phyloP scores from a whole-genome alignment of 2,888 invertebrate genomes.

The Horisme vitalbata region DNA sequence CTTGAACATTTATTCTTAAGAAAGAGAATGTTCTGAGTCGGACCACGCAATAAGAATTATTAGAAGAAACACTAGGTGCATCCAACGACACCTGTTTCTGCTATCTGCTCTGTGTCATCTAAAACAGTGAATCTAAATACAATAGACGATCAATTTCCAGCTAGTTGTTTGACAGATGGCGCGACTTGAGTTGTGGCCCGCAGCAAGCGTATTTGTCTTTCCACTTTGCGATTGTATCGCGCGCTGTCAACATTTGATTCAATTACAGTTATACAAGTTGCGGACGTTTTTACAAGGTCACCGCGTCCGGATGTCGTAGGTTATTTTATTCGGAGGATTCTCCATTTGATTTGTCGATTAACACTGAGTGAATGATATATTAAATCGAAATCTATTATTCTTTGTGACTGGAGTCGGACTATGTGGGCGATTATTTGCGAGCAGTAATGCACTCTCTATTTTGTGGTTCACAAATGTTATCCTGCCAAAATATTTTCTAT shows the following conservation, averaged over 20 bases:
- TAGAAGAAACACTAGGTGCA: no score
- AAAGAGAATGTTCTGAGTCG: no score
- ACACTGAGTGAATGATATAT: constrained; percentile 3
- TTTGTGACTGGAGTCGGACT: not conserved
- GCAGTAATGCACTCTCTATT: no score
- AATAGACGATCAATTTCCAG: constrained; percentile 6
- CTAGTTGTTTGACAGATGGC: constrained; percentile 15
- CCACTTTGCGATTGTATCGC: constrained; percentile 5
- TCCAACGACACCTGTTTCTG: no score
- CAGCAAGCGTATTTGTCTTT: constrained; percentile 6
- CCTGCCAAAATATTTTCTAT: not conserved
- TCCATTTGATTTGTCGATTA: constrained; percentile 2
- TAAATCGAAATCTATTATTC: constrained; percentile 6
- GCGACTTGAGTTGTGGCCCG: constrained; percentile 4
- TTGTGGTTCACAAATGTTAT: not conserved
- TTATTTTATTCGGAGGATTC: constrained; percentile 21
- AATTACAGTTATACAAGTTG: constrained; percentile 21
- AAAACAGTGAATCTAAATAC: constrained; percentile 13
- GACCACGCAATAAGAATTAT: no score
- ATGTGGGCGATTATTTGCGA: not conserved
- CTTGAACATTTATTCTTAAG: no score
- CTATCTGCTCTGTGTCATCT: not conserved
- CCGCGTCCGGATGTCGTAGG: constrained; percentile 25
- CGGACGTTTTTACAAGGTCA: constrained; percentile 18
- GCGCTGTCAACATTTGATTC: constrained; percentile 3